Evolutionary conservation across 2,113 vertebrate species (phyloP).

Genomic region (Triplophysa dalaica): DNA sequence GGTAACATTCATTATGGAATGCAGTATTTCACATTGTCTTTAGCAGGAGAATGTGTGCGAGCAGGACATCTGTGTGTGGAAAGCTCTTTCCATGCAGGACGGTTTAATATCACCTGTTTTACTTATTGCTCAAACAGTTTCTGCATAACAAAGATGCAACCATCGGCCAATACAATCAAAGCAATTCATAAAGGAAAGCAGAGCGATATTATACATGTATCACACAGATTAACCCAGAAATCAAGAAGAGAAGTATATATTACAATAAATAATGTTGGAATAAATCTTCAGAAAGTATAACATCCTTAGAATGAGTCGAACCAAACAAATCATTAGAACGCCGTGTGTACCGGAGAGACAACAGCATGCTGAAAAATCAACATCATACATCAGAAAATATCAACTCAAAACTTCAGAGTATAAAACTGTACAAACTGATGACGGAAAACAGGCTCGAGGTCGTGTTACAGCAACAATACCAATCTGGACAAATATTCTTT

Average conservation of each 20-base stretch:
- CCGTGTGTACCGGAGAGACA: constrained; percentile 16
- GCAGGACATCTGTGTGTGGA: constrained; percentile 43
- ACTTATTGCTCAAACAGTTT: constrained; percentile 61
- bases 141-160: constrained; percentile 51
- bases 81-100: constrained; percentile 35
- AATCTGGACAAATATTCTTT: constrained; percentile 22
- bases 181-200: constrained; percentile 31
- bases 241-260: constrained; percentile 25
- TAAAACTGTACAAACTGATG: constrained; percentile 33
- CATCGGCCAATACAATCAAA: constrained; percentile 38
- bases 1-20: neutral
- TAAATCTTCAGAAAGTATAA: constrained; percentile 20
- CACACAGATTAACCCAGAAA: constrained; percentile 22
- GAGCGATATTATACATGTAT: neutral
- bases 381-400: neutral
- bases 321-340: neutral
- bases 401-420: neutral
- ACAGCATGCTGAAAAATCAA: constrained; percentile 42
- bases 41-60: neutral
- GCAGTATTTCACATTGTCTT: neutral
- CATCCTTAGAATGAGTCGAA: neutral
- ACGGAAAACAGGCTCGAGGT: constrained; percentile 13
- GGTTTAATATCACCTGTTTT: constrained; percentile 35
- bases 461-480: constrained; percentile 19
- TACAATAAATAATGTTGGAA: constrained; percentile 15